Evolutionary conservation across 2,113 vertebrate genomes (phyloP).

Genomic region (Anolis carolinensis): DNA sequence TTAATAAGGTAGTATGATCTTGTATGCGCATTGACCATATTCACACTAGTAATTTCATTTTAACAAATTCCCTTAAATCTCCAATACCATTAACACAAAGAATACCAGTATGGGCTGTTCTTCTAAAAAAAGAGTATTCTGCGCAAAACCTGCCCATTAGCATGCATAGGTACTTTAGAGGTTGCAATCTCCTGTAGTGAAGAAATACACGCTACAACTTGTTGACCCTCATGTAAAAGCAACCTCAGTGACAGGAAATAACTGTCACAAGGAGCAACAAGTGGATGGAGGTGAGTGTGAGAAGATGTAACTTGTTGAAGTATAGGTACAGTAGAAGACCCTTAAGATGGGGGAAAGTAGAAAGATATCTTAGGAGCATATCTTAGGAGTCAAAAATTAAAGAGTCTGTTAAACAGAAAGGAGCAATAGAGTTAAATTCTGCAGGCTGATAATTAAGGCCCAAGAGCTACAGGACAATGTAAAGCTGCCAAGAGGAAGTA

Average conservation of each 20-base stretch:
- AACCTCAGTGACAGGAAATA: neutral
- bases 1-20: too few species aligned
- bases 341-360: neutral
- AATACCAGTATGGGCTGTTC: neutral
- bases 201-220: neutral
- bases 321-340: neutral
- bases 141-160: too few species aligned
- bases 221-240: neutral
- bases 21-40: too few species aligned
- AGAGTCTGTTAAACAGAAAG: neutral
- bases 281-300: neutral
- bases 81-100: neutral
- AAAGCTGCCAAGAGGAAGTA: neutral
- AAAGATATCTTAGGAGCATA: neutral
- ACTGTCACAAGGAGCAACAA: too few species aligned
- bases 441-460: neutral
- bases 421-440: neutral
- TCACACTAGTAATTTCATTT: neutral
- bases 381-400: neutral
- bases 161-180: neutral
- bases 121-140: neutral
- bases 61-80: neutral
- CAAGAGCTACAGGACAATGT: neutral
- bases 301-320: too few species aligned
- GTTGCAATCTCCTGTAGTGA: neutral